phyloP scores from a whole-genome alignment of 2,888 invertebrate genomes.

The Cecidostiba fungosa region DNA sequence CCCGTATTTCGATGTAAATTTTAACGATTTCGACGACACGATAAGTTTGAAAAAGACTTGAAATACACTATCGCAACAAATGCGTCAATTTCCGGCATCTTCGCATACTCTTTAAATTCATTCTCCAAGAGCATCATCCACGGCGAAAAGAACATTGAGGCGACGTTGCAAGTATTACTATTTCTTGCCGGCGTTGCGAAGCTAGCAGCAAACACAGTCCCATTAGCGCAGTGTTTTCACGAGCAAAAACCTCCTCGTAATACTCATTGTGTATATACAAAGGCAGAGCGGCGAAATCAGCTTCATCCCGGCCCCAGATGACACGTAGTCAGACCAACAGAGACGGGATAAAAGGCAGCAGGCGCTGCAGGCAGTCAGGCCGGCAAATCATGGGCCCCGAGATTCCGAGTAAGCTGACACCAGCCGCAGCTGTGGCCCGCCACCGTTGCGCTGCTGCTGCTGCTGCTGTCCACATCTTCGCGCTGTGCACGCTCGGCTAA shows the following conservation, averaged over 20 bases:
- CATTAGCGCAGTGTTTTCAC: neutral
- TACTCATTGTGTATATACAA: neutral
- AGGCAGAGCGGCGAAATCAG: neutral
- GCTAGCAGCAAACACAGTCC: neutral
- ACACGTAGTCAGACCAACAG: slow-evolving; percentile 8
- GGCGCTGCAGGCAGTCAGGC: neutral
- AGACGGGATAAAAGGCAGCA: slow-evolving; percentile 65
- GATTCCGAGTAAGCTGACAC: slow-evolving; percentile 72
- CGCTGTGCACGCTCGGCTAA: slow-evolving; percentile 39
- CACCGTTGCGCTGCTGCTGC: slow-evolving; percentile 43
- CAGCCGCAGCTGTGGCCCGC: slow-evolving; percentile 69
- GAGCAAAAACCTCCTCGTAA: neutral
- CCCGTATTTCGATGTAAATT: neutral
- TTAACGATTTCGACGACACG: neutral
- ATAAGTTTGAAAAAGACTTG: neutral
- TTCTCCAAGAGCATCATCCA: neutral
- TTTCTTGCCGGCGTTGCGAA: too few species aligned
- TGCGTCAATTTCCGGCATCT: too few species aligned
- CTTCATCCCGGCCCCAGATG: neutral
- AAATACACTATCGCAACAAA: too few species aligned
- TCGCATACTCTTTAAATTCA: too few species aligned
- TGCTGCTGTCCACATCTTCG: slow-evolving; percentile 1
- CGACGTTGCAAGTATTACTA: too few species aligned
- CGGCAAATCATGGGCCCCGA: slow-evolving; percentile 48
- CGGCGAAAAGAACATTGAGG: too few species aligned